These are phyloP conservation scores for Heterohyrax brucei DNA, from an alignment of 2,797 vertebrate genomes.

Conservation along the genomic window DNA sequence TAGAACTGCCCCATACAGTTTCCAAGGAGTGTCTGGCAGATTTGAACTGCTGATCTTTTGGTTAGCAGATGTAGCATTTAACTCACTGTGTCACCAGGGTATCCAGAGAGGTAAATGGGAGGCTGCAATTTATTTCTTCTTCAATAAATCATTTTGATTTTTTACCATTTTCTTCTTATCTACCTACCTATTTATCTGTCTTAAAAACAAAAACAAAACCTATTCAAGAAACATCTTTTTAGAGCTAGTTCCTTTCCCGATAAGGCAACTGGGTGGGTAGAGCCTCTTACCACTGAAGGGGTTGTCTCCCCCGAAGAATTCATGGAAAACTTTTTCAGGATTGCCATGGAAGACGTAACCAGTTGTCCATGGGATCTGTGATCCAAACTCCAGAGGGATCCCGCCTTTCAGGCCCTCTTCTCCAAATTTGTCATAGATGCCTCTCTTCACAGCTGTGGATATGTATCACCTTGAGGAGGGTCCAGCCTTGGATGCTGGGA, in stretches of 20 bases:
- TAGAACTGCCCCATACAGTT: no score
- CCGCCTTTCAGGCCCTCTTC: constrained; percentile 96
- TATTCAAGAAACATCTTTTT: neutral
- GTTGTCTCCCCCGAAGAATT: constrained; percentile 97
- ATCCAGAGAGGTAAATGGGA: neutral
- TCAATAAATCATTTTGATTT: constrained; percentile 37
- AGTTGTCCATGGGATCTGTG: constrained; percentile 92
- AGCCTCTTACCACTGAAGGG: constrained; percentile 94
- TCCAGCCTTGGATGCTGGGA: neutral
- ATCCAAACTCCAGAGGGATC: constrained; percentile 92
- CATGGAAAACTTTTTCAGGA: constrained; percentile 94
- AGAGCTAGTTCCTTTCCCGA: neutral
- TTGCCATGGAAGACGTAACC: constrained; percentile 96
- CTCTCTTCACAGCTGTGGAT: constrained; percentile 94
- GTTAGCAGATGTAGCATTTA: no score
- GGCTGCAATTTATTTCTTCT: constrained; percentile 40
- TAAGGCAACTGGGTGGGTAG: neutral
- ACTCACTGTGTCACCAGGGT: no score
- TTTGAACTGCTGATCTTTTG: no score
- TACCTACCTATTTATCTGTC: neutral
- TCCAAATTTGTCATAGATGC: constrained; percentile 97
- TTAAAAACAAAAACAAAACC: neutral
- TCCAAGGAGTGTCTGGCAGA: no score
- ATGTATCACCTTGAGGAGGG: constrained; percentile 23
- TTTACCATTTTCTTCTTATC: neutral